Evolutionary conservation across 2,888 invertebrate species (phyloP).

Genomic region (Rhingia campestris): DNA sequence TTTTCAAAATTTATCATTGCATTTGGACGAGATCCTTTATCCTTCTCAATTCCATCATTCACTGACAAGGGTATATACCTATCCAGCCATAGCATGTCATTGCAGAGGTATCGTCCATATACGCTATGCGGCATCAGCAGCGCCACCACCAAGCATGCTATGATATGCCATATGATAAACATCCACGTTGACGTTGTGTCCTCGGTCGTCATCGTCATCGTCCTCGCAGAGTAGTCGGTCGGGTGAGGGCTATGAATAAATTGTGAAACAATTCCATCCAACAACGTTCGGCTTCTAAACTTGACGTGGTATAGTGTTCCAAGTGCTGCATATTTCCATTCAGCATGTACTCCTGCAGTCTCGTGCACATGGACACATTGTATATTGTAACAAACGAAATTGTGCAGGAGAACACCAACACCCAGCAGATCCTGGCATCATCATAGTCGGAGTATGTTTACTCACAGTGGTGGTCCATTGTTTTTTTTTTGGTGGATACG

Average conservation of each 20-base stretch:
- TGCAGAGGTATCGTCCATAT: slow-evolving; percentile 2
- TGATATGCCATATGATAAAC: slow-evolving; percentile 34
- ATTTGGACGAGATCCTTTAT: slow-evolving; percentile 17
- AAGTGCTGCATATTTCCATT: slow-evolving; percentile 18
- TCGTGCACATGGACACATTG: slow-evolving; percentile 40
- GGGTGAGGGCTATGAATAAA: slow-evolving; percentile 55
- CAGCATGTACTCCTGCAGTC: slow-evolving; percentile 18
- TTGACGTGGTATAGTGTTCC: slow-evolving; percentile 9
- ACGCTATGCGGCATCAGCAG: slow-evolving; percentile 1
- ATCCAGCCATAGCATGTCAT: neutral
- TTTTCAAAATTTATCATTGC: slow-evolving; percentile 39
- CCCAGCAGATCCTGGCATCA: neutral
- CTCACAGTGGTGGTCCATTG: slow-evolving; percentile 31
- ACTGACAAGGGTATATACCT: neutral
- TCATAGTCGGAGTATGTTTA: neutral
- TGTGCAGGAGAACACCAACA: slow-evolving; percentile 15
- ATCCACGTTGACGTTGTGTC: slow-evolving; percentile 33
- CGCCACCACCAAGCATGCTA: slow-evolving; percentile 19
- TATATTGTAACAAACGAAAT: slow-evolving; percentile 32
- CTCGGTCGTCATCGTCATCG: slow-evolving; percentile 12
- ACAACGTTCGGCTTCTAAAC: slow-evolving; percentile 50
- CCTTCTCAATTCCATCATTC: slow-evolving; percentile 34
- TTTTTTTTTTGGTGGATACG: neutral
- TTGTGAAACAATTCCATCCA: slow-evolving; percentile 63
- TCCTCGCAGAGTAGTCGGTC: slow-evolving; percentile 5